Conservation (phyloP, 2,888 invertebrate species). For the Taphrorychus bicolor region DNA sequence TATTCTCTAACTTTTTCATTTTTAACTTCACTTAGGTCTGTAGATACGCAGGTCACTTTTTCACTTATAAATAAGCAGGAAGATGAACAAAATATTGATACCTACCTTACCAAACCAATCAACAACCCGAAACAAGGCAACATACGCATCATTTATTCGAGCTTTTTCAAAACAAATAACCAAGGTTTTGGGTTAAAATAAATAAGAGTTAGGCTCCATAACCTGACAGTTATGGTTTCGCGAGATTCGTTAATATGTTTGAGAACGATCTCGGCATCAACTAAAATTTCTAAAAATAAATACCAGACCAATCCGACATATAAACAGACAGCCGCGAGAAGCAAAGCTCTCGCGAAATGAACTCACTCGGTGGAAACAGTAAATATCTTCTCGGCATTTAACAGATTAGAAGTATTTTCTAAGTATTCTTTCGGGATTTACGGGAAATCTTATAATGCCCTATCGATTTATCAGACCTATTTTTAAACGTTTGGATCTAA, state of each 20-base stretch:
- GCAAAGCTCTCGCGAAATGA: slow-evolving; percentile 36
- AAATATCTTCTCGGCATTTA: slow-evolving; percentile 21
- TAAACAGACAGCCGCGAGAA: slow-evolving; percentile 53
- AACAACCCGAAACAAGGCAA: too few relatives aligned
- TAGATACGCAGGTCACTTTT: too few relatives aligned
- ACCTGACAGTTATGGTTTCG: slow-evolving; percentile 9
- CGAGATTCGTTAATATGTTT: slow-evolving; percentile 27
- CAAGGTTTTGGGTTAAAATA: too few relatives aligned
- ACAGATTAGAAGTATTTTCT: slow-evolving; percentile 24
- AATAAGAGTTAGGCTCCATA: neutral
- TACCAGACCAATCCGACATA: slow-evolving; percentile 54
- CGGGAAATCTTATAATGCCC: neutral
- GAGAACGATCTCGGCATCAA: slow-evolving; percentile 43
- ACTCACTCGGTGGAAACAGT: slow-evolving; percentile 32
- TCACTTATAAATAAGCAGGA: too few relatives aligned
- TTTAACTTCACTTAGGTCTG: too few relatives aligned
- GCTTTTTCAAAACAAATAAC: too few relatives aligned
- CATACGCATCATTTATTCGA: too few relatives aligned
- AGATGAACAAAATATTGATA: too few relatives aligned
- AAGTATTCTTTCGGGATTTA: slow-evolving; percentile 20
- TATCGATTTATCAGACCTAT: slow-evolving; percentile 10
- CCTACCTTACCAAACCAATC: too few relatives aligned
- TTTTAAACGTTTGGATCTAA: slow-evolving; percentile 9
- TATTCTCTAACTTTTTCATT: too few relatives aligned
- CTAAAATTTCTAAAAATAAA: slow-evolving; percentile 57